phyloP scores from a whole-genome alignment of 2,797 vertebrate genomes.

The Tadarida brasiliensis region DNA sequence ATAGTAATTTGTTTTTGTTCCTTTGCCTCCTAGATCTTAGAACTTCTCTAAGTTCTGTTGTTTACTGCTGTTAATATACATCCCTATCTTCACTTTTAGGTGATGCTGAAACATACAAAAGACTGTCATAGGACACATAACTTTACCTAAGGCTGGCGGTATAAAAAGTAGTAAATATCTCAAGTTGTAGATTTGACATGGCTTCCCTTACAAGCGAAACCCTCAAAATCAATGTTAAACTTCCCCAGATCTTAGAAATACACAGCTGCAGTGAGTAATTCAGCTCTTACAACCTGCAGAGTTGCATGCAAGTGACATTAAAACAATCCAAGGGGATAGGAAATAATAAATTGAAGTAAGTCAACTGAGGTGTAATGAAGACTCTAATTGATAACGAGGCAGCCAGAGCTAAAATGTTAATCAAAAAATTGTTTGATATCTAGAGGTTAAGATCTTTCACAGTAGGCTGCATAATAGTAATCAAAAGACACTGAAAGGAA shows the following conservation, averaged over 20 bases:
- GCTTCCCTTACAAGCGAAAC: background rate
- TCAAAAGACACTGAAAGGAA: conserved; percentile 45
- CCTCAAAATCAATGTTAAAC: conserved; percentile 10
- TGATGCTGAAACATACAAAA: conserved; percentile 11
- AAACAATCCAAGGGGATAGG: conserved; percentile 9
- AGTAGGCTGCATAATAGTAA: conserved; percentile 24
- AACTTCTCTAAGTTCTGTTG: conserved; percentile 27
- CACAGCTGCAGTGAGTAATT: background rate
- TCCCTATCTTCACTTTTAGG: conserved; percentile 23
- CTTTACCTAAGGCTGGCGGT: background rate
- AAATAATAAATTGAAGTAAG: conserved; percentile 65
- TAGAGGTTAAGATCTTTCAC: conserved; percentile 38
- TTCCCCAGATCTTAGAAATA: conserved; percentile 32
- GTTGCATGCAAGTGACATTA: conserved; percentile 65
- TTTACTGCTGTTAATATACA: background rate
- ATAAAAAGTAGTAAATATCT: conserved; percentile 42
- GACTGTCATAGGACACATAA: background rate
- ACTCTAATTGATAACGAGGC: conserved; percentile 56
- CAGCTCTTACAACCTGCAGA: background rate
- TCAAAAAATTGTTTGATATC: conserved; percentile 61
- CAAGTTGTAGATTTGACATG: background rate
- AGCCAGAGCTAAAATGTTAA: conserved; percentile 70
- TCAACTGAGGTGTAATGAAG: conserved; percentile 54
- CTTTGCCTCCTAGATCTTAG: background rate
- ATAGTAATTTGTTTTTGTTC: background rate